phyloP scores from a whole-genome alignment of 2,797 vertebrate species.

The Lithobates pipiens region DNA sequence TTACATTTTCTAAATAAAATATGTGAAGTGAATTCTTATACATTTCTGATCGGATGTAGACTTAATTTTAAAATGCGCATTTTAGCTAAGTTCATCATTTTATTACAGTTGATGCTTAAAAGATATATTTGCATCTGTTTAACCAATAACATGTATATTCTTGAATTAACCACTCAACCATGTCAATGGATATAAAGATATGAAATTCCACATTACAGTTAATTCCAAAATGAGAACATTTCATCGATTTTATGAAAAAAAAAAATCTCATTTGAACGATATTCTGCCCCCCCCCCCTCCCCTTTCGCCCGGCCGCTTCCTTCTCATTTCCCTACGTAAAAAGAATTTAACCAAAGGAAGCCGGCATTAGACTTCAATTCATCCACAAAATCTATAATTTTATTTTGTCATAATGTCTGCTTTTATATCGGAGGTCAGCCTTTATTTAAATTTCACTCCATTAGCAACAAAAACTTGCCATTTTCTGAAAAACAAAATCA shows the following conservation, averaged over 20 bases:
- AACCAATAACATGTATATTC: conserved; percentile 10
- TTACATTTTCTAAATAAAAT: too few relatives aligned
- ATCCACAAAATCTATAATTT: conserved; percentile 85
- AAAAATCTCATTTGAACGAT: conserved; percentile 74
- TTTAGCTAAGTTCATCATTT: too few relatives aligned
- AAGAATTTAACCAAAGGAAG: conserved; percentile 85
- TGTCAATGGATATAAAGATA: conserved; percentile 20
- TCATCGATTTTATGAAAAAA: conserved; percentile 81
- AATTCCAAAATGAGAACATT: conserved; percentile 75
- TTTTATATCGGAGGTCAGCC: conserved; percentile 92
- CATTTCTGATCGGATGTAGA: too few relatives aligned
- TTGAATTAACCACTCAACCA: conserved; percentile 13
- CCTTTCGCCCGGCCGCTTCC: conserved; percentile 69
- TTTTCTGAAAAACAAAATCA: conserved; percentile 97
- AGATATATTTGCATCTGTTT: background rate
- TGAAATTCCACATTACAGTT: conserved; percentile 2
- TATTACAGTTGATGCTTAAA: background rate
- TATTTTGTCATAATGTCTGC: conserved; percentile 90
- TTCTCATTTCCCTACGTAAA: conserved; percentile 84
- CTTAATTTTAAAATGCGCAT: too few relatives aligned
- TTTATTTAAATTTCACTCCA: conserved; percentile 95
- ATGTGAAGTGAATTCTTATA: too few relatives aligned
- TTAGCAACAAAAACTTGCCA: conserved; percentile 90
- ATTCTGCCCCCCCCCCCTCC: conserved; percentile 66
- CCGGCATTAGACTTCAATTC: conserved; percentile 85